phyloP scores from a whole-genome alignment of 2,113 vertebrate genomes.

The Crotophaga sulcirostris region DNA sequence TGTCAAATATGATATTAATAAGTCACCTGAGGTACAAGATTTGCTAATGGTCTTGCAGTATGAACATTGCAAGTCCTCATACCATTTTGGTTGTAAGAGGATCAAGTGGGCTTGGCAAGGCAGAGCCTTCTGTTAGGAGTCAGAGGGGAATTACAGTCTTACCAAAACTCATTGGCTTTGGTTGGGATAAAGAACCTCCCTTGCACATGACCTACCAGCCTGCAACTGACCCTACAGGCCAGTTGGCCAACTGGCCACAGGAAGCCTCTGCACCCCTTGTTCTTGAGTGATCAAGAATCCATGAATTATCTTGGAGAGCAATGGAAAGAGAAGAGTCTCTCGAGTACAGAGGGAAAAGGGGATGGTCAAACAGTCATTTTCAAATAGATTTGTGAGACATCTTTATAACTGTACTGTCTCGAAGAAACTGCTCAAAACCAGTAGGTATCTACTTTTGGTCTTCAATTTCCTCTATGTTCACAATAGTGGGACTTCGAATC shows the following conservation, averaged over 20 bases:
- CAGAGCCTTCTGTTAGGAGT: not conserved
- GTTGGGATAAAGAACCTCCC: not conserved
- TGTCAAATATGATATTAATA: conserved; percentile 6
- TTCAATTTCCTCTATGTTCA: not conserved
- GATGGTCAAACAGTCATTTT: not conserved
- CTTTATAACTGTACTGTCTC: not conserved
- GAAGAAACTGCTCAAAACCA: not conserved
- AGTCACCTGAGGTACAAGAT: conserved; percentile 24
- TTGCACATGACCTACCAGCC: not conserved
- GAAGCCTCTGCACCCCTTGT: not conserved
- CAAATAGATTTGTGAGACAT: not conserved
- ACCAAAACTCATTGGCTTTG: not conserved
- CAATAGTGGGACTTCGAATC: not conserved
- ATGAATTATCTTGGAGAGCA: not conserved
- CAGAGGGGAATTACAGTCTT: not conserved
- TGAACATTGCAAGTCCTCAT: not conserved
- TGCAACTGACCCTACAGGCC: not conserved
- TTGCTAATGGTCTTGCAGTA: not conserved
- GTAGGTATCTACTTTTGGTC: not conserved
- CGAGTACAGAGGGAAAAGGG: not conserved
- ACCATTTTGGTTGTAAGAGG: not conserved
- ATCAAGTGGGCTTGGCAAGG: not conserved
- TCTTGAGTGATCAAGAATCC: too few relatives aligned
- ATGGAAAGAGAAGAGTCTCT: not conserved
- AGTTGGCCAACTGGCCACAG: not conserved